Conservation (phyloP, 2,888 invertebrate genomes). For the Hyles lineata region DNA sequence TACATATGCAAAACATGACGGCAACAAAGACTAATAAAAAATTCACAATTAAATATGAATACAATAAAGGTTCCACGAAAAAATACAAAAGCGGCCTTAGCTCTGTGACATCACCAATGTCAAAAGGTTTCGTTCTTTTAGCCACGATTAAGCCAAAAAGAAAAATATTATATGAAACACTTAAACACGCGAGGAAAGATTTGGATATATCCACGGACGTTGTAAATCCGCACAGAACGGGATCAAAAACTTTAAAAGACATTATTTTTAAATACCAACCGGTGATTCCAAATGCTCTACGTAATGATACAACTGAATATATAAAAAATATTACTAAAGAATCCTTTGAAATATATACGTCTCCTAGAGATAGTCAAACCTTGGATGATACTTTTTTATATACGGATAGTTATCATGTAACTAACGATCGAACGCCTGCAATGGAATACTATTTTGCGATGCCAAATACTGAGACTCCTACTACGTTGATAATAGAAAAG, state of each 20-base stretch:
- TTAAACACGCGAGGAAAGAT: background rate
- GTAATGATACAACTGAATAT: background rate
- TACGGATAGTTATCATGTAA: background rate
- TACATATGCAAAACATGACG: background rate
- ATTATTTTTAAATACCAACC: background rate
- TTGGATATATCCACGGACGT: background rate
- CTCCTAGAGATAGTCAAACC: background rate
- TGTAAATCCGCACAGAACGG: background rate
- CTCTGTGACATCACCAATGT: background rate
- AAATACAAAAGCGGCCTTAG: background rate
- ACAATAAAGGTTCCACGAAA: background rate
- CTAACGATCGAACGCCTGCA: background rate
- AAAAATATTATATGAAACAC: background rate
- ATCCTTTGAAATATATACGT: background rate
- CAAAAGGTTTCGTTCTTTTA: background rate
- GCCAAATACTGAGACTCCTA: background rate
- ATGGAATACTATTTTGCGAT: background rate
- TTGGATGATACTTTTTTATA: background rate
- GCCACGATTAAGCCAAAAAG: background rate
- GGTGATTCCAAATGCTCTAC: background rate
- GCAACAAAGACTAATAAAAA: background rate
- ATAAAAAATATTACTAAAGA: background rate
- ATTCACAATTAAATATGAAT: background rate
- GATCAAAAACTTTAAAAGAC: background rate
- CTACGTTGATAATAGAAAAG: background rate